Evolutionary conservation across 2,888 invertebrate species (phyloP), one percentile per base, ranked within the genome.

Genomic region (Allophyes oxyacanthae): DNA sequence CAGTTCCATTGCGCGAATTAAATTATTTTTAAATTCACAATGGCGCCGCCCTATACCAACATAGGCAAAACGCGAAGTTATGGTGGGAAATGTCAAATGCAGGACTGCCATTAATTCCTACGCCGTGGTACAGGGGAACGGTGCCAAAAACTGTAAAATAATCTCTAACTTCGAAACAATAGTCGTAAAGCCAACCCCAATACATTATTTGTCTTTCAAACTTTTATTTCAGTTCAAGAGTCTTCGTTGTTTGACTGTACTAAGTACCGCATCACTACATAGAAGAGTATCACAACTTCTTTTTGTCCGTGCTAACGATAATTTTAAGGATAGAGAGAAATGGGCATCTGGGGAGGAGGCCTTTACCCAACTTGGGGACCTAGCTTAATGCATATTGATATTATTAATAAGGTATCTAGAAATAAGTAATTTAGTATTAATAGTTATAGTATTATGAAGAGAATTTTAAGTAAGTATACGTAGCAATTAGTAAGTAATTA

Each of bases 121-220:
- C 50, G 50, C 48, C 25, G 57, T 45, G 58, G 60, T 64, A 68
- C 64, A 52, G 60, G 57, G 57, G 52, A 59, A 45, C 56, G 51
- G 72, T 77, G 79, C 83, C 84, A 84, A 84, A 85, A 83, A 78
- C 77, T 77, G 79, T 77, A 73, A 84, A 86, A 84, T 83, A 75
- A 79, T 79, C 56, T 74, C 64, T 56, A 75, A 77, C 77, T 77
- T 54, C 66, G 60, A 75, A 78, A 78, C 73, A 79, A 78, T 75
- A 73, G 73, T 73, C 77, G 66, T 75, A 75, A 72, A 78, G 57
- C 64, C 64, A 64, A 51, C 40, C 62, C 66, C 60, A 67, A 69
- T 76, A 72, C 66, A 65, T 66, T 74, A 79, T 75, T 67, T 65
- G 68, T 66, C 66, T 71, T 71, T 48, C 43, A 41, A 70, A 75